Conservation (phyloP, 2,797 vertebrate species). For the Danio tinwini region DNA sequence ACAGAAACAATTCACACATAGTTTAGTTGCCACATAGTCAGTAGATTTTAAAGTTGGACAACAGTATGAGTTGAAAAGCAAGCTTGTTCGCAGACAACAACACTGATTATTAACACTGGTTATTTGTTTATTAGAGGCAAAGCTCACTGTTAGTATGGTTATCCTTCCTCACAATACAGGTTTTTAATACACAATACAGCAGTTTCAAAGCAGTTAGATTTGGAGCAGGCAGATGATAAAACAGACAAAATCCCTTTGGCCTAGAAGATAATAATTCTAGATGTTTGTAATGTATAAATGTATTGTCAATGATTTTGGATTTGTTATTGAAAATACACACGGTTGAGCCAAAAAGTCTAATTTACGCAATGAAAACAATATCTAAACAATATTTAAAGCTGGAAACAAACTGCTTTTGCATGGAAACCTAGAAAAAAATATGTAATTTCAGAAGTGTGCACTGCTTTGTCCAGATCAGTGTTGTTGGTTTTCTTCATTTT, state of each 20-base stretch:
- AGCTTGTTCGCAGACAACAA: background rate
- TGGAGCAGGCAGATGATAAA: background rate
- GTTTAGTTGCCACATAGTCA: background rate
- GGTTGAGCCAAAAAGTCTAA: no score
- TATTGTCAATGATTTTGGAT: background rate
- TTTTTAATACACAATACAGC: no score
- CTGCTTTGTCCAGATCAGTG: no score
- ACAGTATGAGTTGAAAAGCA: conserved; percentile 1
- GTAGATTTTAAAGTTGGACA: background rate
- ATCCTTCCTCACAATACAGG: background rate
- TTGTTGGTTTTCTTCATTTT: no score
- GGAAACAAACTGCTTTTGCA: no score
- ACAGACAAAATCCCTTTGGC: no score
- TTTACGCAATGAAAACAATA: no score
- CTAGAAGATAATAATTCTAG: background rate
- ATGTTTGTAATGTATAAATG: background rate
- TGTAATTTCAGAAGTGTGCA: no score
- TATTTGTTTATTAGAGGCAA: background rate
- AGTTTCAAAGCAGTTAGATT: background rate
- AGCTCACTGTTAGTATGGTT: background rate
- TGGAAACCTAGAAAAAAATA: no score
- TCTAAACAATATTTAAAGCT: no score
- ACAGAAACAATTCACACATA: conserved; percentile 20
- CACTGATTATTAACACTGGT: background rate
- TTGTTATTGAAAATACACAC: background rate